A percentile compares a stretch with the other conserved stretches of the same genome.
These are phyloP conservation scores for fruit fly (Drosophila melanogaster) DNA, from an alignment of 1,140 invertebrate species.

Conservation along the genomic window Release_6_plus_ISO1_MT NT_033777.3:11037501-11038000, in stretches of 20 bases:
- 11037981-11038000: conserved; percentile 33
- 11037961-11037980: neutral
- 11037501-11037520: conserved; percentile 46
- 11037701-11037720: conserved; percentile 30
- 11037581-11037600: neutral
- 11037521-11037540: conserved; percentile 48
- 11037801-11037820: conserved; percentile 31
- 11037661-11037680: conserved; percentile 53
- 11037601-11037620: conserved; percentile 6
- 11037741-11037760: conserved; percentile 75
- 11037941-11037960: too few relatives aligned
- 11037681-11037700: conserved; percentile 22
- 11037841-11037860: conserved; percentile 52
- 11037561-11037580: conserved; percentile 13
- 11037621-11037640: conserved; percentile 12
- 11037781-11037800: conserved; percentile 68
- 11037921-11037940: conserved; percentile 29
- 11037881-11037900: conserved; percentile 43
- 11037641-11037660: neutral
- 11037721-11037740: conserved; percentile 69
- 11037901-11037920: conserved; percentile 55
- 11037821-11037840: conserved; percentile 61
- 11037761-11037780: conserved; percentile 75
- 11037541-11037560: conserved; percentile 31
- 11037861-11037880: conserved; percentile 6